Conservation (phyloP, 2,888 invertebrate species). For the Perizoma affinitatum region DNA sequence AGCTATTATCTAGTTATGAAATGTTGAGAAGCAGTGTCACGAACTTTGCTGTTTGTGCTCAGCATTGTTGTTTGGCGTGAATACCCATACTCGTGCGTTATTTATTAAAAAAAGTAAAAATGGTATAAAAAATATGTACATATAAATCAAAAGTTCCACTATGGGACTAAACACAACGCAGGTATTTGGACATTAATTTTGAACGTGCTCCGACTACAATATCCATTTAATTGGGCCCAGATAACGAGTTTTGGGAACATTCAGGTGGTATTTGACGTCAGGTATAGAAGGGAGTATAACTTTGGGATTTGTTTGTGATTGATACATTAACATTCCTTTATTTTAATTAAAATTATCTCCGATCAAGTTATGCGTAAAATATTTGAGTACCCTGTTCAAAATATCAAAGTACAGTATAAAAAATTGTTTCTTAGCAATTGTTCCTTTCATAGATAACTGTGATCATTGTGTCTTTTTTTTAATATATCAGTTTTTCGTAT, state of each 20-base stretch:
- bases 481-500: too few species aligned
- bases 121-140: conserved; percentile 5
- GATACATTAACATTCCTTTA: conserved; percentile 11
- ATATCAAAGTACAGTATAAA: too few species aligned
- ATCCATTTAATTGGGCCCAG: conserved; percentile 36
- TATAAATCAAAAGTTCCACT: conserved; percentile 30
- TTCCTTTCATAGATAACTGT: too few species aligned
- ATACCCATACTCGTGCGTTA: too few species aligned
- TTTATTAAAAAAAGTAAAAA: background rate
- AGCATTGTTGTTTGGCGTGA: too few species aligned
- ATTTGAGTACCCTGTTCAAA: too few species aligned
- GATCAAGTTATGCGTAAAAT: background rate
- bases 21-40: too few species aligned
- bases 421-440: too few species aligned
- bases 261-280: conserved; percentile 19
- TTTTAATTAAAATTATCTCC: conserved; percentile 9
- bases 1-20: too few species aligned
- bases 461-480: too few species aligned
- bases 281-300: conserved; percentile 5
- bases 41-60: too few species aligned
- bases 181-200: conserved; percentile 48
- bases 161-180: conserved; percentile 12
- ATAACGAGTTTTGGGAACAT: conserved; percentile 39
- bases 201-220: conserved; percentile 48
- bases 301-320: conserved; percentile 6